phyloP scores from a whole-genome alignment of 2,888 invertebrate species.

The Xanthorhoe designata region DNA sequence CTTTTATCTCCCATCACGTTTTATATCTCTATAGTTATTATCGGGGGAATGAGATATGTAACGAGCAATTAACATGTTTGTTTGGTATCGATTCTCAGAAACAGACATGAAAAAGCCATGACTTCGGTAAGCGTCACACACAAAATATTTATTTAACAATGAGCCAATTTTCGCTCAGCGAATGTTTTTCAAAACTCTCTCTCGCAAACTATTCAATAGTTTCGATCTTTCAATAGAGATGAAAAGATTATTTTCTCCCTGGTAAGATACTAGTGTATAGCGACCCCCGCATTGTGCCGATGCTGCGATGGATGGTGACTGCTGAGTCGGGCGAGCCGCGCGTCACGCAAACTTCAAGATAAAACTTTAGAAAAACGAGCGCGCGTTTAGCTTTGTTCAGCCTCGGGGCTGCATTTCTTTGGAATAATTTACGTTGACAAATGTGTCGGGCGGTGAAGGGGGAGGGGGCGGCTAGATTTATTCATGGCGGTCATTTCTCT shows the following conservation, averaged over 20 bases:
- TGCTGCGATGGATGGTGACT: neutral
- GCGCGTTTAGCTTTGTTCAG: neutral
- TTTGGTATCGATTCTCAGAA: neutral
- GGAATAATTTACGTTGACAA: constrained; percentile 42
- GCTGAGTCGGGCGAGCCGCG: neutral
- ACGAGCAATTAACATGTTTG: constrained; percentile 1
- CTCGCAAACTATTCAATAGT: too few species aligned
- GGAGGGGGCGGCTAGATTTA: constrained; percentile 5
- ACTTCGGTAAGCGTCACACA: too few species aligned
- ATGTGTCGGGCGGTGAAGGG: constrained; percentile 28
- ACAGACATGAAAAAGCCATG: neutral
- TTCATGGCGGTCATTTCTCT: constrained; percentile 31
- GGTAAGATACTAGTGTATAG: too few species aligned
- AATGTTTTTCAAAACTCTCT: too few species aligned
- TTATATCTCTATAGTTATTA: neutral
- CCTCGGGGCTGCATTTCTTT: constrained; percentile 34
- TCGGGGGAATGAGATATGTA: constrained; percentile 9
- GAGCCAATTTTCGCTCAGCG: neutral
- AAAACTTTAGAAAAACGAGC: constrained; percentile 24
- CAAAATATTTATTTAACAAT: too few species aligned
- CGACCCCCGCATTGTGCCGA: neutral
- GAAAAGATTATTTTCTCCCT: neutral
- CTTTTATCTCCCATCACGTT: constrained; percentile 5
- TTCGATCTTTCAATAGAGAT: too few species aligned
- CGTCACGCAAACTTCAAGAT: constrained; percentile 10